Conservation (phyloP, 1,140 invertebrate species). For the Ctenoplectra terminalis region DNA sequence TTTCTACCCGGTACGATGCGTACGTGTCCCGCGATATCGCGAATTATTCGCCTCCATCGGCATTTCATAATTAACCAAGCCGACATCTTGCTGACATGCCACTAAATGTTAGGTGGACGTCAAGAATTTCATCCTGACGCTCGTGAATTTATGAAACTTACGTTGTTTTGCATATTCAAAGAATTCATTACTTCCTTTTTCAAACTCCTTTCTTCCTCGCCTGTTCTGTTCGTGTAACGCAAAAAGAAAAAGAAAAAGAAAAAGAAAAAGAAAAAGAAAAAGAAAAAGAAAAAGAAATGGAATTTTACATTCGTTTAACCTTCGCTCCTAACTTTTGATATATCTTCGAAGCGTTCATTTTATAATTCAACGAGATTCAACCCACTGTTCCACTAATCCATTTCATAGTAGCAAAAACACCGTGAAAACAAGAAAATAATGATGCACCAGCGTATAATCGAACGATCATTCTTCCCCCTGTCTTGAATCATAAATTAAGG, state of each 20-base stretch:
- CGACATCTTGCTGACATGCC: neutral
- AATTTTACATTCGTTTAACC: too few relatives aligned
- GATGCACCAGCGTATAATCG: neutral
- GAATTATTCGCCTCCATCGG: neutral
- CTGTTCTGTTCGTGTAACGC: too few relatives aligned
- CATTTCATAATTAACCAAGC: neutral
- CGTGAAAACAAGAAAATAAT: neutral
- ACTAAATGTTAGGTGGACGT: neutral
- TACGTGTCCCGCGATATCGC: neutral
- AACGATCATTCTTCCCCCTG: neutral
- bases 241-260: too few relatives aligned
- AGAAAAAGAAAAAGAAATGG: too few relatives aligned
- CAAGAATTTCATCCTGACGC: neutral
- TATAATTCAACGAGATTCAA: neutral
- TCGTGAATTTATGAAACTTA: neutral
- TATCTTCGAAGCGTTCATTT: neutral
- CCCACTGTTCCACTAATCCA: slow-evolving; percentile 8
- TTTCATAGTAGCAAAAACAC: slow-evolving; percentile 1
- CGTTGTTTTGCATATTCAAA: too few relatives aligned
- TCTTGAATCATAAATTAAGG: neutral
- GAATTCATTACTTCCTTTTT: too few relatives aligned
- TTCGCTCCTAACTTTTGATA: too few relatives aligned
- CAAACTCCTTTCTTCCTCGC: too few relatives aligned
- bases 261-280: too few relatives aligned
- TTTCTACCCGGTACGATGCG: slow-evolving; percentile 33